Conservation (phyloP, 92 coral and sea anemone species). For the Zoanthus gigantus region DNA sequence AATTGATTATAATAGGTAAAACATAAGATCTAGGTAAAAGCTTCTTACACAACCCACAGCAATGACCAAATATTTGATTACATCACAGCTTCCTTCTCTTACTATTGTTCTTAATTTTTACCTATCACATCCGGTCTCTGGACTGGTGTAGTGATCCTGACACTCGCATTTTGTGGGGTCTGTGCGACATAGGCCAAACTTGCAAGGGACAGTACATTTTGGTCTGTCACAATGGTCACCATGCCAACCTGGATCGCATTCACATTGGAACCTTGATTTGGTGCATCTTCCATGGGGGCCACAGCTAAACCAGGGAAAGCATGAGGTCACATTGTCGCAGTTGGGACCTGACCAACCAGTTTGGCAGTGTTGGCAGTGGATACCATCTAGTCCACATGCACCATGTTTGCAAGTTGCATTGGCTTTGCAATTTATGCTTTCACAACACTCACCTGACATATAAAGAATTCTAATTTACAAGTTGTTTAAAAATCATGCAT, state of each 20-base stretch:
- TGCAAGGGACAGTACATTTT: slow-evolving; percentile 71
- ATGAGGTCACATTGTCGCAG: slow-evolving; percentile 78
- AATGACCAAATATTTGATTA: too few species aligned
- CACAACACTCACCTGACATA: slow-evolving; percentile 80
- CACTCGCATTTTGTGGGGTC: slow-evolving; percentile 90
- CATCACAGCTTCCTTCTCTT: too few species aligned
- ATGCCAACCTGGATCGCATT: slow-evolving; percentile 91
- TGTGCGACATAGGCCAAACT: slow-evolving; percentile 78
- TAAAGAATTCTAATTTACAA: not conserved
- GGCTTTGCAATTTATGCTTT: slow-evolving; percentile 75
- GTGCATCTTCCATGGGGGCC: slow-evolving; percentile 76
- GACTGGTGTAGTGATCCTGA: slow-evolving; percentile 68
- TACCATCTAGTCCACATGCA: slow-evolving; percentile 76
- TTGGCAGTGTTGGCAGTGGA: slow-evolving; percentile 71
- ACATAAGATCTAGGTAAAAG: too few species aligned
- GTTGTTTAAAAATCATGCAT: not conserved
- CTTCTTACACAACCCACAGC: too few species aligned
- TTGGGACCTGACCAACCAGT: slow-evolving; percentile 80
- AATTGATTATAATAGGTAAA: too few species aligned
- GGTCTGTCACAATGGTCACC: slow-evolving; percentile 93
- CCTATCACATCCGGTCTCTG: slow-evolving; percentile 87
- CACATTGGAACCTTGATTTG: slow-evolving; percentile 82
- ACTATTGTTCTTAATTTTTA: not conserved
- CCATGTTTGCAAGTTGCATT: slow-evolving; percentile 88
- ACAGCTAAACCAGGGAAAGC: slow-evolving; percentile 89